Evolutionary conservation across 2,113 vertebrate species (phyloP), one percentile per base, ranked within the genome.

Genomic region (Leiothrix lutea): DNA sequence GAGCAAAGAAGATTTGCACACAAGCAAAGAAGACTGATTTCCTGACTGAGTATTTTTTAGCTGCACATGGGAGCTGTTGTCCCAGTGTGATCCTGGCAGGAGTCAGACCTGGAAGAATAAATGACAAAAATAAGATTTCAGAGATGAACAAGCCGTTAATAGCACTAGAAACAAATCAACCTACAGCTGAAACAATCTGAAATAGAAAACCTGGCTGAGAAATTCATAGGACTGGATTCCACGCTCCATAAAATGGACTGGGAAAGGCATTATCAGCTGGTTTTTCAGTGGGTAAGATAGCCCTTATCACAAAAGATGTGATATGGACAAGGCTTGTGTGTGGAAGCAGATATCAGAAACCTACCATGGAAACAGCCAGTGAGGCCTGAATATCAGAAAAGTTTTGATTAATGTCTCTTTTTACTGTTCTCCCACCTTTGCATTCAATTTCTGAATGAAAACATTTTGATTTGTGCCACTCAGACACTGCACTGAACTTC

Each of bases 301-400:
- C 6, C 14, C 23, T 78, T 70, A 47, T 31, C 56, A 62, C 54
- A 80, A 53, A 83, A 88, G 25, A 35, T 8, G 2, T n/a, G 58
- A 62, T 12, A 31, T 3, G 24, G 66, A 28, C 31, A 35, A 35
- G 74, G 14, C 17, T 53, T 21, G 8, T 0, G 2, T 20, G 20
- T 29, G 33, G 60, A 58, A 12, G 67, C 13, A 16, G 9, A 24
- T 45, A 22, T 47, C 36, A 35, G 15, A 74, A 58, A 36, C 33
- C 24, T 16, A 8, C 36, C 5, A 11, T 5, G 19, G 56, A 86
- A 89, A 71, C 26, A 22, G 12, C 31, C 25, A 85, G 8, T 2
- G 24, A 64, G 71, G 45, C 19, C 48, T 31, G 53, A 64, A 40
- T 31, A 88, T 6, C 35, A 36, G n/a, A 12, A 51, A 60, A 51